Base-by-base conservation (phyloP, 2,797 vertebrate genomes). In the Hylomyscus alleni region DNA sequence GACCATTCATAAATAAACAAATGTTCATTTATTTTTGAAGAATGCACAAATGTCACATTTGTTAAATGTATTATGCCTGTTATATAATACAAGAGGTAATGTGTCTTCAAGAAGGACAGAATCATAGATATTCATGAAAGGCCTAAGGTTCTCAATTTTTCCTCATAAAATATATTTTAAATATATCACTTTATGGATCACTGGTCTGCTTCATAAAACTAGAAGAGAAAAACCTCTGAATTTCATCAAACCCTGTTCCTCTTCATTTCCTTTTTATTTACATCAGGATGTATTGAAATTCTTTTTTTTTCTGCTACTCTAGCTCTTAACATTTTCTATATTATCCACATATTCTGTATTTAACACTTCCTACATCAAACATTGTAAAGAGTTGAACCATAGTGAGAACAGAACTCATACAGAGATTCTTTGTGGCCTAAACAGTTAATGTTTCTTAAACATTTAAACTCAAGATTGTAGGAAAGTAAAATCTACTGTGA, bases 81-180 rank as follows among this genome's bases (percentile, higher is more conserved):
- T 76, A 52, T 76, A 47, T 13, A 93, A 78, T 37, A n/a, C 50
- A 89, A 9, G 85, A 95, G 26, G 8, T 26, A 77, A 67, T 12
- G 0, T 47, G 58, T 14, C 50, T 94, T 89, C 58, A 89, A 7
- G 19, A 92, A 92, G 2, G 34, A 40, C 58, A 34, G 31, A 88
- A 80, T 88, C 67, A 81, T 89, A 83, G 85, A 69, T 75, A 86
- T 56, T 83, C 90, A 87, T 84, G 20, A 85, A 84, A 83, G 11
- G 0, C 31, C 47, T 91, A 86, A 44, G 67, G 47, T 73, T 97
- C 54, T 93, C 19, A 60, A 5, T 76, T 60, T 34, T 90, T 22
- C 76, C 3, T 88, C 40, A 73, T 65, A 54, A 29, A 34, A 89
- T n/a, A 96, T 89, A 65, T 81, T 67, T 67, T 92, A 54, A 85